Percentiles rank a stretch among this genome's conserved stretches.
phyloP scores from a whole-genome alignment of 2,888 invertebrate genomes.

The Ellobium chinense region DNA sequence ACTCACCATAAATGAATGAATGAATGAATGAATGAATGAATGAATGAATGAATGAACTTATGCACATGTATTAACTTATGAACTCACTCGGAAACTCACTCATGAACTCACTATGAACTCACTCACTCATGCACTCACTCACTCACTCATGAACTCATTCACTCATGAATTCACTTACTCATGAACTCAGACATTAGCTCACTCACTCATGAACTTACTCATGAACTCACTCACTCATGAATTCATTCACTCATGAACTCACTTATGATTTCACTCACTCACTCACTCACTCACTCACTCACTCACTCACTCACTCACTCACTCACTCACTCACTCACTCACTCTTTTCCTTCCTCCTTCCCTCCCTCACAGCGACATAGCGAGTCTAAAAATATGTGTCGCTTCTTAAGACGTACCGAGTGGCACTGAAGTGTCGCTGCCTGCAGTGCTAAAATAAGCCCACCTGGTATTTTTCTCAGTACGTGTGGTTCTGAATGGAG shows the following conservation, averaged over 20 bases:
- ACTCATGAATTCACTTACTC: neutral
- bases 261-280: neutral
- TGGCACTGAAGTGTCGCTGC: too few species aligned
- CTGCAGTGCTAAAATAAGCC: too few species aligned
- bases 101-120: neutral
- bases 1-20: neutral
- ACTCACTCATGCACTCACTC: neutral
- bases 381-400: too few species aligned
- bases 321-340: neutral
- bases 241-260: neutral
- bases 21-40: too few species aligned
- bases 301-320: conserved; percentile 1
- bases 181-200: neutral
- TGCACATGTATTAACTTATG: too few species aligned
- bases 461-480: too few species aligned
- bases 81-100: too few species aligned
- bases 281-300: conserved; percentile 1
- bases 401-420: too few species aligned
- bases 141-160: neutral
- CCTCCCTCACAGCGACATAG: neutral
- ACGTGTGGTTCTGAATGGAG: too few species aligned
- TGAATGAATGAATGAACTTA: too few species aligned
- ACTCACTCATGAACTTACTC: neutral
- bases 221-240: neutral
- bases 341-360: neutral